A percentile compares a stretch with the other conserved stretches of the same genome.
Conservation (phyloP, 2,113 vertebrate genomes). For the Sitta europaea region DNA sequence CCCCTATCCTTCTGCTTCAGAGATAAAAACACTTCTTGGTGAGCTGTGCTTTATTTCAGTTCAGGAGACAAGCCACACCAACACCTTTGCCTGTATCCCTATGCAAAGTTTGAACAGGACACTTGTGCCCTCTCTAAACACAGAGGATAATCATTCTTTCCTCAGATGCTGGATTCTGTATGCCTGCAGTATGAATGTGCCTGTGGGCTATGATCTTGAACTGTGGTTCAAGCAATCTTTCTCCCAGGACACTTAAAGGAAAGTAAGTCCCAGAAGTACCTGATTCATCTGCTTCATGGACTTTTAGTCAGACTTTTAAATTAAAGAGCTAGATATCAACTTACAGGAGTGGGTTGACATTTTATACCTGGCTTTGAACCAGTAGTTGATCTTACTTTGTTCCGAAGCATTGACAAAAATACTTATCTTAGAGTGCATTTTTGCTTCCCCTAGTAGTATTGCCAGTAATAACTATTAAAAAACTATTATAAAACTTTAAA, state of each 20-base stretch:
- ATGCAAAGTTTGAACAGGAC: neutral
- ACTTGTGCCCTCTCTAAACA: neutral
- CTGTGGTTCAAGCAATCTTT: neutral
- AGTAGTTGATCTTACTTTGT: constrained; percentile 50
- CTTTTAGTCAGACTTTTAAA: constrained; percentile 23
- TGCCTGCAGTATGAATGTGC: neutral
- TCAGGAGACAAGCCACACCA: neutral
- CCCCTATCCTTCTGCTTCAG: rapidly evolving
- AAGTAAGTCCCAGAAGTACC: constrained; percentile 1
- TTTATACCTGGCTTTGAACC: constrained; percentile 31
- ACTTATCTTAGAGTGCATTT: neutral
- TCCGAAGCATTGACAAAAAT: constrained; percentile 35
- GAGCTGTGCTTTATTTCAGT: neutral
- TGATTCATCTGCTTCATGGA: constrained; percentile 7
- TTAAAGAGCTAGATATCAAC: constrained; percentile 27
- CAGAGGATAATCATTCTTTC: neutral
- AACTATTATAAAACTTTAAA: neutral
- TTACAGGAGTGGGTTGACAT: constrained; percentile 41
- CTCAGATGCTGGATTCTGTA: neutral
- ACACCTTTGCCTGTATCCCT: neutral
- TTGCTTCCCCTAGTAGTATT: constrained; percentile 17
- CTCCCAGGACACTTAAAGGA: neutral
- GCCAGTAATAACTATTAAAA: neutral
- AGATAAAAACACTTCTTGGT: neutral
- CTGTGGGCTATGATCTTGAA: constrained; percentile 8